phyloP scores from a whole-genome alignment of 2,888 invertebrate species.

The Urechis unicinctus region DNA sequence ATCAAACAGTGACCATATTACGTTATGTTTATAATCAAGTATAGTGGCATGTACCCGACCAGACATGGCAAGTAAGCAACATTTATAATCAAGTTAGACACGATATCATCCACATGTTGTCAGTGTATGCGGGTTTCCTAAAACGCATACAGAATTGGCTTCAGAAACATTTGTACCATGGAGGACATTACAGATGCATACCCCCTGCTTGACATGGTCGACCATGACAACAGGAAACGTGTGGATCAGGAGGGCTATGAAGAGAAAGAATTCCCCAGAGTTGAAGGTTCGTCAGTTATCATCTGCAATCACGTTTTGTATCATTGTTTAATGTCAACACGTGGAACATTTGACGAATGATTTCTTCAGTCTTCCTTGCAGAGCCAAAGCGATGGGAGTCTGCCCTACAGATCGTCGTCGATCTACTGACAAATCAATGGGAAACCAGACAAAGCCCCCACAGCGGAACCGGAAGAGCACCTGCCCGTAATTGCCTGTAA shows the following conservation, averaged over 20 bases:
- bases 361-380: slow-evolving; percentile 45
- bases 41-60: no score
- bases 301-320: no score
- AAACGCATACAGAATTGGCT: slow-evolving; percentile 42
- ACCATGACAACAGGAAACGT: slow-evolving; percentile 41
- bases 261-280: background rate
- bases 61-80: no score
- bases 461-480: slow-evolving; percentile 26
- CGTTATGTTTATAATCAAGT: no score
- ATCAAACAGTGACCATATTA: no score
- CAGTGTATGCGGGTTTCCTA: background rate
- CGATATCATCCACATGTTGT: no score
- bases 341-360: no score
- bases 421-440: slow-evolving; percentile 47
- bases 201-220: slow-evolving; percentile 49
- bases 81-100: no score
- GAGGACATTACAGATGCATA: slow-evolving; percentile 45
- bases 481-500: slow-evolving; percentile 50
- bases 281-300: background rate
- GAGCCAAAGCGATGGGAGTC: slow-evolving; percentile 49
- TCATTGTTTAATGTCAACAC: no score
- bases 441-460: slow-evolving; percentile 34
- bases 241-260: slow-evolving; percentile 18
- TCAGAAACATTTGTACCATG: slow-evolving; percentile 41
- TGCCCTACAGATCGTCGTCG: slow-evolving; percentile 47